phyloP scores from a whole-genome alignment of 1,140 invertebrate species.

The Tigriopus japonicus region DNA sequence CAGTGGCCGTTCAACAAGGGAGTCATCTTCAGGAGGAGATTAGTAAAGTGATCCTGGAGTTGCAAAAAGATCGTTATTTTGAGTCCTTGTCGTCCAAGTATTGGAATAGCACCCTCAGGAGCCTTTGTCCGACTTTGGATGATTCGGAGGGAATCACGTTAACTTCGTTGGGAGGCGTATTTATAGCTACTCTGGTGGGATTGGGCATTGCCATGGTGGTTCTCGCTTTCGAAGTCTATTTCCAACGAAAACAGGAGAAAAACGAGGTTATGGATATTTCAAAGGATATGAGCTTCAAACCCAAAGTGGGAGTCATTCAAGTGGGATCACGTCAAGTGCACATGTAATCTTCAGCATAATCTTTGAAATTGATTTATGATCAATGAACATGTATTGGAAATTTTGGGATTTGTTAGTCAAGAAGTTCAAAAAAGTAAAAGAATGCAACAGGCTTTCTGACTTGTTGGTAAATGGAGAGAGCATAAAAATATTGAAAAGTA shows the following conservation, averaged over 20 bases:
- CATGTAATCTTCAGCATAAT: no score
- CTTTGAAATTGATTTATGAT: no score
- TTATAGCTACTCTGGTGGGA: slow-evolving; percentile 66
- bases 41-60: slow-evolving; percentile 49
- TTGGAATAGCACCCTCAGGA: slow-evolving; percentile 52
- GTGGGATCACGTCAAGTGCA: no score
- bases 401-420: no score
- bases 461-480: no score
- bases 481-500: no score
- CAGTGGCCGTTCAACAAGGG: slow-evolving; percentile 66
- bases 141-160: slow-evolving; percentile 70
- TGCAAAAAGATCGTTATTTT: slow-evolving; percentile 66
- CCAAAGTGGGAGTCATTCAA: no score
- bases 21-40: slow-evolving; percentile 60
- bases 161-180: slow-evolving; percentile 68
- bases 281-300: no score
- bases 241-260: slow-evolving; percentile 30
- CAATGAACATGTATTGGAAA: no score
- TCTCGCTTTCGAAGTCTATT: slow-evolving; percentile 52
- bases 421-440: no score
- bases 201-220: slow-evolving; percentile 59
- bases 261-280: background rate
- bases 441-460: no score
- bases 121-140: slow-evolving; percentile 45
- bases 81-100: slow-evolving; percentile 53